These are phyloP conservation scores for Formicarius rufipectus DNA, from an alignment of 2,113 vertebrate genomes.

Conservation along the genomic window DNA sequence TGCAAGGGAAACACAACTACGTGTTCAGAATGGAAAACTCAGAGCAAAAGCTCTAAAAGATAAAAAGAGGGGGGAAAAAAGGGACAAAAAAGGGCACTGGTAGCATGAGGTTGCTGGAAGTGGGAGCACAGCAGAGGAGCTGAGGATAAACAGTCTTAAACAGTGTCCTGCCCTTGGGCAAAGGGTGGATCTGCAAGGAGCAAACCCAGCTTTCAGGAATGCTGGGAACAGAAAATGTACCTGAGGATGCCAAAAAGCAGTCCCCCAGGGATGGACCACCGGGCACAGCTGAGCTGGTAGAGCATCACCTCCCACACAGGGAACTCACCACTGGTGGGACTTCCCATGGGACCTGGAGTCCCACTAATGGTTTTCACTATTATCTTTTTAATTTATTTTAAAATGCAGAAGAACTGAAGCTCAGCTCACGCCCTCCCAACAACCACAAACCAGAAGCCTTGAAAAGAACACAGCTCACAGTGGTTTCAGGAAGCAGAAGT, in stretches of 20 bases:
- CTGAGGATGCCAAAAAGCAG: not conserved
- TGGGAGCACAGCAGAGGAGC: not conserved
- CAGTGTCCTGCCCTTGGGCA: not conserved
- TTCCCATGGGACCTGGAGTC: not conserved
- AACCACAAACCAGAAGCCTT: not conserved
- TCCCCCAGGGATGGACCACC: no score
- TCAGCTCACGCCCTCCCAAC: not conserved
- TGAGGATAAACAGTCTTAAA: not conserved
- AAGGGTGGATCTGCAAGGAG: not conserved
- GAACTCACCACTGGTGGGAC: not conserved
- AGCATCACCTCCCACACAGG: not conserved
- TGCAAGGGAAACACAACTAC: not conserved
- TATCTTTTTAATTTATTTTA: not conserved
- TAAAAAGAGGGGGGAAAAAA: accelerated
- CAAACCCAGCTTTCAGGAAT: not conserved
- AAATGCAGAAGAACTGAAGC: not conserved
- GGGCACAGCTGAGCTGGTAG: accelerated
- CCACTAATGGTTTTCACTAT: not conserved
- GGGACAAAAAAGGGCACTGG: not conserved
- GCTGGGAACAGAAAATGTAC: not conserved
- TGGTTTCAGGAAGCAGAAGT: not conserved
- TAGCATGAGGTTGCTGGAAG: not conserved
- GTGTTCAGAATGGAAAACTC: not conserved
- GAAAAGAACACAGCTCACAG: not conserved
- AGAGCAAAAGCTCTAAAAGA: not conserved